Percentiles rank a stretch among this genome's conserved stretches.
Conservation (phyloP, 2,113 vertebrate species). For the Callospermophilus lateralis region DNA sequence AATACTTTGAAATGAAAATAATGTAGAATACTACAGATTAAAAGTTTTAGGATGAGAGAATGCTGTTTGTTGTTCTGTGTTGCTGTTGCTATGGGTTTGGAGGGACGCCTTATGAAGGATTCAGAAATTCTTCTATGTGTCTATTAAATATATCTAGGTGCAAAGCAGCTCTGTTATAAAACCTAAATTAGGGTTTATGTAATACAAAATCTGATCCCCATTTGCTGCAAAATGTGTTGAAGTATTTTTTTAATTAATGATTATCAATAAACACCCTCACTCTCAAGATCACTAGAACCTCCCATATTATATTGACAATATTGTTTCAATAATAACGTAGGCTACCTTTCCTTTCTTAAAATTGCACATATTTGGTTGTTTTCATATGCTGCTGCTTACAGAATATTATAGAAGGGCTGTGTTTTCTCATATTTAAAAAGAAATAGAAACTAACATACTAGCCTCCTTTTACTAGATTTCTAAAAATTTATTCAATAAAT, state of each 20-base stretch:
- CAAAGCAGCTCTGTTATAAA: background rate
- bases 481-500: conserved; percentile 11
- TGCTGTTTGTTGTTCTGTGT: no score
- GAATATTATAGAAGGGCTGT: no score
- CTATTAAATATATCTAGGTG: background rate
- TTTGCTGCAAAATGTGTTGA: background rate
- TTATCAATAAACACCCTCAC: background rate
- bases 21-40: background rate
- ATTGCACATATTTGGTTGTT: background rate
- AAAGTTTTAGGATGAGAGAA: no score
- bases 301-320: no score
- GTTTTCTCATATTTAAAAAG: background rate
- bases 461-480: background rate
- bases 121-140: background rate
- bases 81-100: no score
- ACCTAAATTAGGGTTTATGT: background rate
- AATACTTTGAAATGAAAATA: background rate
- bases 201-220: background rate
- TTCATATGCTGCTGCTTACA: no score
- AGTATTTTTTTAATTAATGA: background rate
- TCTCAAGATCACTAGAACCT: no score
- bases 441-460: background rate
- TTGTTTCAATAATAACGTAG: no score
- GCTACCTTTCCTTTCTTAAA: background rate
- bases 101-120: background rate